Evolutionary conservation across 2,113 vertebrate genomes (phyloP).

Genomic region (Nerophis lumbriciformis): DNA sequence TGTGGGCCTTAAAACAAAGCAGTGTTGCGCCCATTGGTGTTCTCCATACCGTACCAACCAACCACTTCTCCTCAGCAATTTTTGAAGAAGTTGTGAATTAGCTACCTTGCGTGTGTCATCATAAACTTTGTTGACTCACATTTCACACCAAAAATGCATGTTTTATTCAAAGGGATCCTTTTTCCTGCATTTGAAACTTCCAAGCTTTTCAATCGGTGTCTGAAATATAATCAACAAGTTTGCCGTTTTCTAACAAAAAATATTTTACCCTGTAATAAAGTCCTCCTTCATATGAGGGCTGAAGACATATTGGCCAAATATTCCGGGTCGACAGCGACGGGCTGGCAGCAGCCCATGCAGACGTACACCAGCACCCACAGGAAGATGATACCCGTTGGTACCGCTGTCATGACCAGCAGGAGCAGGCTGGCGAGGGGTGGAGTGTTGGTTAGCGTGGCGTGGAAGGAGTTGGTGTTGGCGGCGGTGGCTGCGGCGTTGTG

Average conservation of each 20-base stretch:
- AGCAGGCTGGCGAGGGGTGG: background rate
- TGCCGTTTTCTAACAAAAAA: background rate
- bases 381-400: conserved; percentile 3
- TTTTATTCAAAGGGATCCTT: background rate
- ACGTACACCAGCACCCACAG: conserved; percentile 6
- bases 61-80: too few relatives aligned
- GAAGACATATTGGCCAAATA: background rate
- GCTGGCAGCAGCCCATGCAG: conserved; percentile 11
- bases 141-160: background rate
- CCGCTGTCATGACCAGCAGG: conserved; percentile 1
- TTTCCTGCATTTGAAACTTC: background rate
- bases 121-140: background rate
- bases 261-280: background rate
- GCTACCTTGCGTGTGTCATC: background rate
- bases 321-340: conserved; percentile 5
- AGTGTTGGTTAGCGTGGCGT: background rate
- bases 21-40: too few relatives aligned
- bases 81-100: background rate
- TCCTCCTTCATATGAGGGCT: background rate
- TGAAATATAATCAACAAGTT: too few relatives aligned
- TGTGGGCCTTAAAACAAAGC: too few relatives aligned
- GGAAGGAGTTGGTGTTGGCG: background rate
- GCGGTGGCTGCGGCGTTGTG: background rate
- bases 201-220: background rate
- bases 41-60: too few relatives aligned